Evolutionary conservation across 2,888 invertebrate genomes (phyloP).

Genomic region (Thyatira batis): DNA sequence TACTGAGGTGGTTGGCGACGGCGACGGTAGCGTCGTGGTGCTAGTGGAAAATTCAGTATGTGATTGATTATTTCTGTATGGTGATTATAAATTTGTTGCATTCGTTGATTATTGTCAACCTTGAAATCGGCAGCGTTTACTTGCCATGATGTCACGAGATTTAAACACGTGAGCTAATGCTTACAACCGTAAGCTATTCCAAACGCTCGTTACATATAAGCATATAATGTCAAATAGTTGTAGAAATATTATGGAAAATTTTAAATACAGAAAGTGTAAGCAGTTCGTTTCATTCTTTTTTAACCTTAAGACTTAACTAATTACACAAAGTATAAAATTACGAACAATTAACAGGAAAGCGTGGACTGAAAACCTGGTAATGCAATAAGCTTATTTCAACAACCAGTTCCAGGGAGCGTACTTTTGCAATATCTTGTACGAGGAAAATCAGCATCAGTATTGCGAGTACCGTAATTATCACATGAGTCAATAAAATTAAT

Average conservation of each 20-base stretch:
- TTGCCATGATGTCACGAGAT: constrained; percentile 47
- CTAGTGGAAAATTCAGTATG: constrained; percentile 18
- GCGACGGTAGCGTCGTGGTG: constrained; percentile 9
- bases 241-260: not conserved
- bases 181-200: not conserved
- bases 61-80: constrained; percentile 36
- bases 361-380: constrained; percentile 7
- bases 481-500: not conserved
- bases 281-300: not conserved
- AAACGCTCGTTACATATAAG: not conserved
- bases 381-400: constrained; percentile 10
- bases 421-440: constrained; percentile 3
- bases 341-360: constrained; percentile 5
- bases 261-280: not conserved
- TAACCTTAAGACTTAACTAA: not conserved
- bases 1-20: constrained; percentile 15
- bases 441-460: constrained; percentile 1
- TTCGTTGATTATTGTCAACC: constrained; percentile 40
- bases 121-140: constrained; percentile 35
- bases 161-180: constrained; percentile 38
- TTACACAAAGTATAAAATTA: not conserved
- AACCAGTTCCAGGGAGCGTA: constrained; percentile 7
- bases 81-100: constrained; percentile 29
- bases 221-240: not conserved
- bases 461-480: not conserved